These are phyloP conservation scores for Yponomeuta malinellus DNA, from an alignment of 2,888 invertebrate species.

Conservation along the genomic window DNA sequence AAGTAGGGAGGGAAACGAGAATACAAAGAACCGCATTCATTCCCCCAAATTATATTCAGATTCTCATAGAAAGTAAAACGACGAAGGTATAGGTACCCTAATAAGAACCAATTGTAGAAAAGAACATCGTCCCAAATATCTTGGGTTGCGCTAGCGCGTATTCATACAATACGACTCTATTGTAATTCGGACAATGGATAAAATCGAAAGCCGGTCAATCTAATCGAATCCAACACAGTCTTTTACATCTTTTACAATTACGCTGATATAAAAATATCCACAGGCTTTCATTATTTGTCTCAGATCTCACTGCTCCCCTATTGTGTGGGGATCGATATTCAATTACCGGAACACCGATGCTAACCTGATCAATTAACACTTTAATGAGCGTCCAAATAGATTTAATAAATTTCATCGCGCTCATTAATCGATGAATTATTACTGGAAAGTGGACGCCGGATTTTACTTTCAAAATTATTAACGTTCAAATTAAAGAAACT, in stretches of 20 bases:
- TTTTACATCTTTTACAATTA: conserved; percentile 12
- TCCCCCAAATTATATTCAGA: not conserved
- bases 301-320: not conserved
- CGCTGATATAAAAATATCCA: conserved; percentile 4
- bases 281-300: not conserved
- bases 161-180: conserved; percentile 14
- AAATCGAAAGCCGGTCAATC: conserved; percentile 46
- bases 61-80: conserved; percentile 3
- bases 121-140: conserved; percentile 9
- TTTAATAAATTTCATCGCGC: conserved; percentile 3
- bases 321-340: conserved; percentile 9
- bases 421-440: not conserved
- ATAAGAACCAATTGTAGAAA: conserved; percentile 11
- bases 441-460: conserved; percentile 1
- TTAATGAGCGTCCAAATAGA: not conserved
- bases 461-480: conserved; percentile 11
- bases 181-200: conserved; percentile 28
- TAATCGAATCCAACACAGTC: conserved; percentile 19
- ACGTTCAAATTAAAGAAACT: conserved; percentile 4
- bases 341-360: not conserved
- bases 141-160: not conserved
- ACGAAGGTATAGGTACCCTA: not conserved
- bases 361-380: conserved; percentile 12
- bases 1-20: not conserved
- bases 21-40: not conserved